Percentiles rank a stretch among this genome's conserved stretches.
Evolutionary conservation across 2,888 invertebrate species (phyloP).

Genomic region (Cephus rjabovi): DNA sequence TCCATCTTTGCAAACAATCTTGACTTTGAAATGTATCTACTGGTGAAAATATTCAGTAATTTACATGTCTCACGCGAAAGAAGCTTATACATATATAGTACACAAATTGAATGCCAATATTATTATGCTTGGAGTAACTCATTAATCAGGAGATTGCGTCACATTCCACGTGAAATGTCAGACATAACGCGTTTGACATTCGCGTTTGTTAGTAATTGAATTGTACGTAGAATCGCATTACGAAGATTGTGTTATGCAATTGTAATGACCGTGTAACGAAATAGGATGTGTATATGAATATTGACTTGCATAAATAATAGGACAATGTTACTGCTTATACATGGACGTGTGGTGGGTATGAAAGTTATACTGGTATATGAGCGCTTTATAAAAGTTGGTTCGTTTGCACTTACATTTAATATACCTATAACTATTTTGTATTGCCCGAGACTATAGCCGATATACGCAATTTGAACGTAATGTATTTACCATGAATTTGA

Average conservation of each 20-base stretch:
- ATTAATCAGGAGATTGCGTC: neutral
- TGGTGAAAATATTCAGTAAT: too few relatives aligned
- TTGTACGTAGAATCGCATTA: neutral
- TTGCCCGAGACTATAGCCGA: neutral
- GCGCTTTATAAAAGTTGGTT: neutral
- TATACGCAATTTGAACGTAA: slow-evolving; percentile 13
- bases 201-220: neutral
- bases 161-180: neutral
- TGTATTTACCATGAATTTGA: slow-evolving; percentile 18
- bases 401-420: neutral
- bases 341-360: neutral
- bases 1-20: too few relatives aligned
- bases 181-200: neutral
- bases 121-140: neutral
- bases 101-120: neutral
- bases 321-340: neutral
- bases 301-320: neutral
- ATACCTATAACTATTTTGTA: neutral
- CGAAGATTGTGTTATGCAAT: neutral
- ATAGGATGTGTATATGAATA: neutral
- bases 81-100: neutral
- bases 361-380: neutral
- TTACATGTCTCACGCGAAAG: neutral
- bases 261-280: neutral
- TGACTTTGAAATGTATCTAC: too few relatives aligned